Conservation (phyloP, 2,113 vertebrate species). For the Lophotis ruficrista region DNA sequence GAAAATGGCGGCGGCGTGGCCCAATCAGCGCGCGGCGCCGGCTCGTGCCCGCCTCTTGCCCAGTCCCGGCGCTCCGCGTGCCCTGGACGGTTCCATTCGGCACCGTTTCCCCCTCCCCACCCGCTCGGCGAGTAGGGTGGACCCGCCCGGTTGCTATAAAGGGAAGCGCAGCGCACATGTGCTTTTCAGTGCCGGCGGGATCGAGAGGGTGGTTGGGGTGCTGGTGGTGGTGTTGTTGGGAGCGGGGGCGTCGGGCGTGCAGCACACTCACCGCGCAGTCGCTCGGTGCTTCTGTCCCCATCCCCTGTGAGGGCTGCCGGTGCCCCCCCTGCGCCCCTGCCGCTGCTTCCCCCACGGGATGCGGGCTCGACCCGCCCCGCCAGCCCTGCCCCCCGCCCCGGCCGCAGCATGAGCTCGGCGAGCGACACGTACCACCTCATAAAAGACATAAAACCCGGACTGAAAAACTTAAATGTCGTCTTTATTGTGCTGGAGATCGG, state of each 20-base stretch:
- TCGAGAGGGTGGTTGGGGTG: rapidly evolving
- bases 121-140: not conserved
- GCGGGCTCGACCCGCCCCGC: slow-evolving; percentile 39
- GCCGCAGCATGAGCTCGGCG: slow-evolving; percentile 76
- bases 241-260: not conserved
- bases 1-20: not conserved
- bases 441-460: slow-evolving; percentile 96
- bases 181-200: not conserved
- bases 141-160: not conserved
- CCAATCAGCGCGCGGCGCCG: slow-evolving; percentile 18
- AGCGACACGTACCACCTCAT: slow-evolving; percentile 86
- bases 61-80: slow-evolving; percentile 41
- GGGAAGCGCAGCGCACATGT: not conserved
- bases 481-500: slow-evolving; percentile 99
- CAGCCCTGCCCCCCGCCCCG: slow-evolving; percentile 30
- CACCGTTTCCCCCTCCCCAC: not conserved
- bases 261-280: not conserved
- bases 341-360: slow-evolving; percentile 40
- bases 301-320: slow-evolving; percentile 16
- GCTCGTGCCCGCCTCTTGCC: not conserved
- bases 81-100: slow-evolving; percentile 20
- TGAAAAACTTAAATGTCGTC: slow-evolving; percentile 98
- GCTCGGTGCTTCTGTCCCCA: slow-evolving; percentile 16
- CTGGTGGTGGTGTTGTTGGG: not conserved
- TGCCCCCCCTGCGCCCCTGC: not conserved